A percentile compares a stretch with the other conserved stretches of the same genome.
Conservation (phyloP, 2,113 vertebrate species). For the Oceanodroma tethys region DNA sequence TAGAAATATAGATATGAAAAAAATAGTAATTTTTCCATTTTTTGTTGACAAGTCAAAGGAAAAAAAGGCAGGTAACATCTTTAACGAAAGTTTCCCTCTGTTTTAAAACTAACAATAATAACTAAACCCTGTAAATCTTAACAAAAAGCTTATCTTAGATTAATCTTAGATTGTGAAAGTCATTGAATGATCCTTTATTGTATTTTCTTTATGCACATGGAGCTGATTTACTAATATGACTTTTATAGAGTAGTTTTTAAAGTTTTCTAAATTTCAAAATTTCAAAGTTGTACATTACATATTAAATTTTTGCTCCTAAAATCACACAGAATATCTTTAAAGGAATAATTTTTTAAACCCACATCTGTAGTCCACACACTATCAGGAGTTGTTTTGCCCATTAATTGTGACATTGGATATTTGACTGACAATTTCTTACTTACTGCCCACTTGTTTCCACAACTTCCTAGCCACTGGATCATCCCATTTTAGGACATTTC, state of each 20-base stretch:
- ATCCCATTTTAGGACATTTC: background rate
- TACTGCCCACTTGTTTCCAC: background rate
- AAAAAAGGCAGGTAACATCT: background rate
- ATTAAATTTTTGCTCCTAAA: background rate
- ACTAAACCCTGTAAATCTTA: background rate
- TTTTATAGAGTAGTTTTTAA: background rate
- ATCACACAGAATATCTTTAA: background rate
- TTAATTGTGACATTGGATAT: background rate
- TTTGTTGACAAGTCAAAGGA: background rate
- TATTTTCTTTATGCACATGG: background rate
- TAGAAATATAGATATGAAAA: background rate
- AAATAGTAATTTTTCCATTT: background rate
- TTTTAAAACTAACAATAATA: background rate
- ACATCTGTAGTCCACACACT: background rate
- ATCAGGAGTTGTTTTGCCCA: background rate
- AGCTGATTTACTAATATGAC: background rate
- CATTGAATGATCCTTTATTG: background rate
- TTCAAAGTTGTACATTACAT: accelerated
- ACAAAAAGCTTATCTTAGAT: background rate
- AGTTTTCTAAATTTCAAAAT: background rate
- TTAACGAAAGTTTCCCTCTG: background rate
- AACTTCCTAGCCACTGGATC: background rate
- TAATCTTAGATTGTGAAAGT: background rate
- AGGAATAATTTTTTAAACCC: background rate
- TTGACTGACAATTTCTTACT: background rate